Conservation (phyloP, 2,888 invertebrate genomes). For the Orthosia cruda region DNA sequence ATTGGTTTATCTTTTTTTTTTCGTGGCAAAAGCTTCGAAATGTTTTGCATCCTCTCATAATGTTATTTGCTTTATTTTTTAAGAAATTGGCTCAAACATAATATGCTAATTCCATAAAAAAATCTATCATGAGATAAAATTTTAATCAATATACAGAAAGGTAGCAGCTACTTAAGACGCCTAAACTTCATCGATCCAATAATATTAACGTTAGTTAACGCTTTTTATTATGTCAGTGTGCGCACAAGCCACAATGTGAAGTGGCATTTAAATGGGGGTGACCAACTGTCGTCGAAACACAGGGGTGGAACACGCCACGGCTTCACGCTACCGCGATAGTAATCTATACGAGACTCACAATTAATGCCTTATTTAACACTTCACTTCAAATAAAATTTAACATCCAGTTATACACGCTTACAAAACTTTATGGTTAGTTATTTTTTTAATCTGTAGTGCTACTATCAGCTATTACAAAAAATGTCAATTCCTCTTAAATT, state of each 20-base stretch:
- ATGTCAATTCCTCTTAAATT: constrained; percentile 21
- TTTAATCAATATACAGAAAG: constrained; percentile 20
- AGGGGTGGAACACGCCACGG: constrained; percentile 87
- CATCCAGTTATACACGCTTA: constrained; percentile 61
- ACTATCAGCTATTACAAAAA: constrained; percentile 20
- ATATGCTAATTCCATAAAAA: neutral
- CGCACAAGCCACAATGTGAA: constrained; percentile 91
- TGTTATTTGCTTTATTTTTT: no score
- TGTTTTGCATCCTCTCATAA: neutral
- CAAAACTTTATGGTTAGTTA: constrained; percentile 41
- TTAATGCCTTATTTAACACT: constrained; percentile 89
- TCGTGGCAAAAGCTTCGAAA: neutral
- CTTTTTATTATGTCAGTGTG: constrained; percentile 84
- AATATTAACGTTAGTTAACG: constrained; percentile 85
- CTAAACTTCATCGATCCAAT: constrained; percentile 73
- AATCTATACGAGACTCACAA: constrained; percentile 88
- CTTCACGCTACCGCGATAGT: constrained; percentile 89
- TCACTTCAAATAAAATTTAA: constrained; percentile 75
- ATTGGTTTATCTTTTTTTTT: neutral
- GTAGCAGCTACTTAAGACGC: constrained; percentile 36
- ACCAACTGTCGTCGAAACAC: constrained; percentile 91
- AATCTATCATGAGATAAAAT: neutral
- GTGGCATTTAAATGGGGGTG: constrained; percentile 91
- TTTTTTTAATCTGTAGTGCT: constrained; percentile 9
- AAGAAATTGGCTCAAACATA: no score